Evolutionary conservation across 2,888 invertebrate genomes (phyloP), one percentile per base, ranked within the genome.

Genomic region (Timema cristinae): DNA sequence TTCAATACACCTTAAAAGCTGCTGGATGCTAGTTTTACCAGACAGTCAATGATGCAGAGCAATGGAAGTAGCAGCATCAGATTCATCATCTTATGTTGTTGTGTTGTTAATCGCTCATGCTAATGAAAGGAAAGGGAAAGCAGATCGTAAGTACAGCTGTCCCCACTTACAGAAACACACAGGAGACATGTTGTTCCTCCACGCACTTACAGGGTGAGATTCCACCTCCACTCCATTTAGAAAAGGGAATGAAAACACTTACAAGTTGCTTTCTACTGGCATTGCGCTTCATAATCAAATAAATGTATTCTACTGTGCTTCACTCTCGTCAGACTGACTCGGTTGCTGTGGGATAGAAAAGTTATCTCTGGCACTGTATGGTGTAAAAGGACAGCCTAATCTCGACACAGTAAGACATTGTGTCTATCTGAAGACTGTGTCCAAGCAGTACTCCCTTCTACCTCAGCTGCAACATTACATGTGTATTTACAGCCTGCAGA

Each of bases 401-500:
- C 61, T 61, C 11, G 16, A 61, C 15, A 61, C 61, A 61, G 61
- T 47, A 61, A 61, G 61, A 61, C 16, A 16, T 61, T 47, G 47
- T 47, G 32, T 61, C 6, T 61, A 61, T 47, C 7, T 61, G 10
- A 61, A 61, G 61, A 61, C 61, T 10, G 61, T 61, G 61, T 16
- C 7, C 61, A 61, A 61, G 61, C 61, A 61, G 47, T 9, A 61
- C 61, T 15, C 7, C 61, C 61, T 10, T 47, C 61, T 47, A 61
- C 61, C 16, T 16, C 7, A 6, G 7, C 61, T 47, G 61, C 61
- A 61, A 47, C 61, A 16, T 47, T 61, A 11, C 61, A 11, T 11
- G 61, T 61, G 16, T 61, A 61, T 61, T 61, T 61, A 61, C 61
- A 61, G 47, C 61, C 61, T 6, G 47, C 61, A 61, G 15, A 61